These are phyloP conservation scores for Trematocara stigmaticum DNA, from an alignment of 2,113 vertebrate genomes.

Conservation along the genomic window DNA sequence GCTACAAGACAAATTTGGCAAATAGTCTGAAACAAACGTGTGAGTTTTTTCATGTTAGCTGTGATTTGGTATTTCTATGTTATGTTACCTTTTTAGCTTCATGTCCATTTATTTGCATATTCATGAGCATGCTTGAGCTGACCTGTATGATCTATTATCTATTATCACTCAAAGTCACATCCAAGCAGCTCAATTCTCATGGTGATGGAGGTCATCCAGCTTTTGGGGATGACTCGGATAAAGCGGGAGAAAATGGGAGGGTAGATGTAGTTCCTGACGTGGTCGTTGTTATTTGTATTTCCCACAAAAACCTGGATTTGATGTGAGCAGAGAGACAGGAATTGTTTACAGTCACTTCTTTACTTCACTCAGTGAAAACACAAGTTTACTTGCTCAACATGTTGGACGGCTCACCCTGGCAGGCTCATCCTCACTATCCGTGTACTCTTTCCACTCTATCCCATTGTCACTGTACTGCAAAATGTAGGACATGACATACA, in stretches of 20 bases:
- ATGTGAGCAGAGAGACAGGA: background rate
- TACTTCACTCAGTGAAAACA: background rate
- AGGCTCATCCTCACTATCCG: slow-evolving; percentile 60
- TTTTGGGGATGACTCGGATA: slow-evolving; percentile 83
- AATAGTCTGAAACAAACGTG: background rate
- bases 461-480: slow-evolving; percentile 81
- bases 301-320: slow-evolving; percentile 81
- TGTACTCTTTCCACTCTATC: slow-evolving; percentile 79
- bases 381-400: background rate
- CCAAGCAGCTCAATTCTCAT: slow-evolving; percentile 91
- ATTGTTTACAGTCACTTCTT: background rate
- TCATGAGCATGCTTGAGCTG: background rate
- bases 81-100: background rate
- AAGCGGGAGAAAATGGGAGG: slow-evolving; percentile 89
- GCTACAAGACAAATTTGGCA: background rate
- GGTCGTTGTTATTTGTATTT: slow-evolving; percentile 76
- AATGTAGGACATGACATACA: slow-evolving; percentile 80
- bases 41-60: background rate
- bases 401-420: slow-evolving; percentile 72
- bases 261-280: slow-evolving; percentile 83
- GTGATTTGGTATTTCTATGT: background rate
- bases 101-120: background rate
- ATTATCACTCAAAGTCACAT: slow-evolving; percentile 79
- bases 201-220: slow-evolving; percentile 81
- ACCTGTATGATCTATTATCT: background rate